Evolutionary conservation across 2,797 vertebrate genomes (phyloP), one percentile per base, ranked within the genome.

Genomic region (Malacoraja senta): DNA sequence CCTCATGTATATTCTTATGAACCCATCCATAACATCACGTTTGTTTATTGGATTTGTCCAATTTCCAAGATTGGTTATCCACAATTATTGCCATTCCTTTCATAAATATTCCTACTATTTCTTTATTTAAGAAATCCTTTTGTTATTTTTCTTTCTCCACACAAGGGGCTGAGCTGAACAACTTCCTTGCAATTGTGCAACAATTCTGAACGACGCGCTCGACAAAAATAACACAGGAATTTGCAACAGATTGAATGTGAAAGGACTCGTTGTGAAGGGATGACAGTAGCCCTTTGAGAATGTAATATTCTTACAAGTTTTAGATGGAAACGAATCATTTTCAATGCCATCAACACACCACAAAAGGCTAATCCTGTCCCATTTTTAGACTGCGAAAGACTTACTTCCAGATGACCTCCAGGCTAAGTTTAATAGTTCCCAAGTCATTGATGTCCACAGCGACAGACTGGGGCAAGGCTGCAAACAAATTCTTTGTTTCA

Each of bases 401-500:
- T 96, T 96, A 99, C 99, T 98, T 99, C 99, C 99, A 99, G 26
- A 96, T 98, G 95, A 99, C 98, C 95, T 99, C 99, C 4, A 99
- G 96, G 94, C 98, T 99, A 58, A 99, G 97, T 94, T 99, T 99
- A 94, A 99, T 97, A 17, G 99, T 99, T 72, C 98, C 99, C n/a
- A 99, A 96, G 95, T 99, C 99, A 0, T 99, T 99, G 95, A 99
- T 98, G 93, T 99, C 99, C 95, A 99, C 98, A 9, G 98, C 99
- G 80, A 99, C 98, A 0, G 97, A 97, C 95, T 98, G 99, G 0
- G 99, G 97, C 35, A 98, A 96, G 26, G 98, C 98, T 0, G 98
- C 97, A 93, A 99, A 99, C 71, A 99, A 96, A 94, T 99, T 98
- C 96, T 98, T 99, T 12, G 98, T 99, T 95, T 99, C 98, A 0